Conservation (phyloP, 1,140 invertebrate genomes). For the Heliconius hewitsoni region DNA sequence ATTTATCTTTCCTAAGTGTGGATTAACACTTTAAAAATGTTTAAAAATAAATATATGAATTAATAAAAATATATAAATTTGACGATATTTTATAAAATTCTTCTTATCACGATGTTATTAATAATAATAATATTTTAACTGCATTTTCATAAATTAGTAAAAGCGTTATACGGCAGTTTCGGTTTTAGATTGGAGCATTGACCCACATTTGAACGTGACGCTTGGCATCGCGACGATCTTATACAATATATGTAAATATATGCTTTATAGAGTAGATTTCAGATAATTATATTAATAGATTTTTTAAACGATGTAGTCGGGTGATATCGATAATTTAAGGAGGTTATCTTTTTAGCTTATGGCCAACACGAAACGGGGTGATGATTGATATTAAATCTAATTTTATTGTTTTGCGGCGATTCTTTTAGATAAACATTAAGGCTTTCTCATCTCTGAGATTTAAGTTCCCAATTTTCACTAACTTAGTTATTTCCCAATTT, state of each 20-base stretch:
- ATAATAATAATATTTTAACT: neutral
- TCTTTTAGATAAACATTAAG: neutral
- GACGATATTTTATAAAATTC: no score
- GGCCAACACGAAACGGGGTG: neutral
- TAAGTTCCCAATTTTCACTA: no score
- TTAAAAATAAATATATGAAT: no score
- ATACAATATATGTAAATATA: constrained; percentile 19
- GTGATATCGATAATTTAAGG: neutral
- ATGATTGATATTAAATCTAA: neutral
- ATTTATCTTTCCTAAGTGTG: no score
- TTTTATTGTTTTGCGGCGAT: neutral
- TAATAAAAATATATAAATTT: no score
- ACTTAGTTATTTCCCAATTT: no score
- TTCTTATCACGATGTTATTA: no score
- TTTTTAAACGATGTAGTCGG: neutral
- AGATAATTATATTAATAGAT: constrained; percentile 3
- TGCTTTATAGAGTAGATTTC: neutral
- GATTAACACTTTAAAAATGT: no score
- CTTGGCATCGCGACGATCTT: constrained; percentile 60
- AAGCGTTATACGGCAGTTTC: constrained; percentile 19
- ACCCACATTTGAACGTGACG: constrained; percentile 65
- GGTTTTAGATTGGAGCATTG: constrained; percentile 63
- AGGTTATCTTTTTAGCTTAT: constrained; percentile 3
- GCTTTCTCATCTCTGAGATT: no score
- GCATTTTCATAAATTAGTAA: neutral